These are phyloP conservation scores for Lophotriccus pileatus DNA, from an alignment of 2,797 vertebrate species.

Conservation along the genomic window DNA sequence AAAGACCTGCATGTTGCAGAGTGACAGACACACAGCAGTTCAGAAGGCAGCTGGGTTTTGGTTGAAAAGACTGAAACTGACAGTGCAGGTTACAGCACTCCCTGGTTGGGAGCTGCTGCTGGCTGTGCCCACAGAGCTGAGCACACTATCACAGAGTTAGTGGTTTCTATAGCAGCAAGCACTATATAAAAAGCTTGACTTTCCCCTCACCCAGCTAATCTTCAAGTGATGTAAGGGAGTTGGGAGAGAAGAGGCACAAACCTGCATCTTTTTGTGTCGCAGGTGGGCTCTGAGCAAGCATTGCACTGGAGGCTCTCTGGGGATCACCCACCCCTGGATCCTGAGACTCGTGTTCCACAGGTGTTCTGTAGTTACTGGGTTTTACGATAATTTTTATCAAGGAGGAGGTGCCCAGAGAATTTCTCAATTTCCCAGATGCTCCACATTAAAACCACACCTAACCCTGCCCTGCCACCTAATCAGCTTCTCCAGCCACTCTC, in stretches of 20 bases:
- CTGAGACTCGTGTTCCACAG: not conserved
- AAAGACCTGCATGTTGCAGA: not conserved
- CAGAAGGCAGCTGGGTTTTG: not conserved
- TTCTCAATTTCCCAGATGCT: not conserved
- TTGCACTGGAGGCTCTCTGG: rapidly evolving
- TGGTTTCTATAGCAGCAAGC: constrained; percentile 21
- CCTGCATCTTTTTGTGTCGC: not conserved
- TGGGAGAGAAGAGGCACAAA: not conserved
- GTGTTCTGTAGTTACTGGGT: not conserved
- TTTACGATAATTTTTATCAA: not conserved
- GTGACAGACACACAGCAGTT: not conserved
- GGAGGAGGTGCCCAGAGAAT: not conserved
- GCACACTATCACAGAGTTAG: not conserved
- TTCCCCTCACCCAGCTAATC: not conserved
- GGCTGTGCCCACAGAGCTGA: not conserved
- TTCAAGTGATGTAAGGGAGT: not conserved
- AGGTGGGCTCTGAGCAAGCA: not conserved
- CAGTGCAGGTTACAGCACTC: not conserved
- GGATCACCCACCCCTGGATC: not conserved
- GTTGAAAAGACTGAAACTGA: not conserved
- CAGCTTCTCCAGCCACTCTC: not conserved
- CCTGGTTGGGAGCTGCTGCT: not conserved
- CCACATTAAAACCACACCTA: not conserved
- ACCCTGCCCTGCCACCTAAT: not conserved
- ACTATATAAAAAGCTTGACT: not conserved